Evolutionary conservation across 2,113 vertebrate genomes (phyloP).

Genomic region (Rousettus leschenaultii): DNA sequence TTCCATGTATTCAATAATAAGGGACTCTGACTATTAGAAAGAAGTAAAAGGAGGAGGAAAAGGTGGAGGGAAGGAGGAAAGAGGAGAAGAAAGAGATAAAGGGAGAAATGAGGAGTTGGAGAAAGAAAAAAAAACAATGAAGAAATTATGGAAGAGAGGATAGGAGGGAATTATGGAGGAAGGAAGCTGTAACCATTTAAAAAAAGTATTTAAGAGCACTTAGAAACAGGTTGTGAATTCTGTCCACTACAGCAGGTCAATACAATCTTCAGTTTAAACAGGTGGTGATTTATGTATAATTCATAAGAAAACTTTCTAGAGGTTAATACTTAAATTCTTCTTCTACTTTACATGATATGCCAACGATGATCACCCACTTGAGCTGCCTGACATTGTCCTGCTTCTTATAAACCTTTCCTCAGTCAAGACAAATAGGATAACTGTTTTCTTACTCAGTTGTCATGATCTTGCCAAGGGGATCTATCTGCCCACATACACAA

Average conservation of each 20-base stretch:
- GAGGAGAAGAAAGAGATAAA: background rate
- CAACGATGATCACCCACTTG: background rate
- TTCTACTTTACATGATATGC: background rate
- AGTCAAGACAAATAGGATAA: background rate
- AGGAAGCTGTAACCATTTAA: background rate
- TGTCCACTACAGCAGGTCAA: background rate
- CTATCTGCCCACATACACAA: background rate
- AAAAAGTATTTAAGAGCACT: background rate
- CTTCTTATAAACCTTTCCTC: background rate
- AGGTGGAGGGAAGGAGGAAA: background rate
- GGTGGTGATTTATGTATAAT: background rate
- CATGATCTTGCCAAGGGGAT: background rate
- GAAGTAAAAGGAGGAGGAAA: background rate
- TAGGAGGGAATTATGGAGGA: background rate
- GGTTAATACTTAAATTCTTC: background rate
- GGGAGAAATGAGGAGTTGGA: fast-evolving
- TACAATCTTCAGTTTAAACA: background rate
- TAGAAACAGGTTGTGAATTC: background rate
- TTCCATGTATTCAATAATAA: background rate
- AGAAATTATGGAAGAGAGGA: background rate
- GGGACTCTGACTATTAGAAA: background rate
- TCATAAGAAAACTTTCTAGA: background rate
- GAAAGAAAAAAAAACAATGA: background rate
- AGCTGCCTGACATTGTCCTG: background rate
- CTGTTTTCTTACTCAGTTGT: background rate